Percentiles rank a stretch among this genome's conserved stretches.
Conservation (phyloP, 2,888 invertebrate species). For the Zaprionus obscuricornis region DNA sequence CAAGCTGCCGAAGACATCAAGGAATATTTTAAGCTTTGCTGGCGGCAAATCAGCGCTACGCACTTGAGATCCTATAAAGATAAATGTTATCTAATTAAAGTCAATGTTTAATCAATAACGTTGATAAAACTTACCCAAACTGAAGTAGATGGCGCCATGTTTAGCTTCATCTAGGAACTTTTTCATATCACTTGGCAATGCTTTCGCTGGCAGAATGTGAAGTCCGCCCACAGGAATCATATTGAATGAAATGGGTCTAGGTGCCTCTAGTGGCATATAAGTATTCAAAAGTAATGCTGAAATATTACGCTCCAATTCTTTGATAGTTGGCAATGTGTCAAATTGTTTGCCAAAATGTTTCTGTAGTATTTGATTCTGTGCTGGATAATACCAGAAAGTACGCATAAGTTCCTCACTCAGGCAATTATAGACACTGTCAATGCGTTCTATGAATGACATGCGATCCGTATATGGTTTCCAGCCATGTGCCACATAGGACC, state of each 20-base stretch:
- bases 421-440: conserved; percentile 83
- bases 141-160: conserved; percentile 83
- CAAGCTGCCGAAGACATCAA: conserved; percentile 79
- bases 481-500: conserved; percentile 83
- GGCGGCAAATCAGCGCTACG: conserved; percentile 79
- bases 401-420: conserved; percentile 64
- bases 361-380: conserved; percentile 64
- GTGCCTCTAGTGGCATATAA: conserved; percentile 81
- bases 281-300: conserved; percentile 83
- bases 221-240: conserved; percentile 84
- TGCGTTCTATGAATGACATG: conserved; percentile 84
- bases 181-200: conserved; percentile 70
- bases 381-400: conserved; percentile 64
- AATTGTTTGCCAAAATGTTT: conserved; percentile 61
- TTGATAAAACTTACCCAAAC: conserved; percentile 63
- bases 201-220: conserved; percentile 82
- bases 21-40: conserved; percentile 74
- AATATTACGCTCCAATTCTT: conserved; percentile 82
- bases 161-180: conserved; percentile 79
- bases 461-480: conserved; percentile 81
- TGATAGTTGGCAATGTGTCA: conserved; percentile 73
- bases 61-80: conserved; percentile 82
- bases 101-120: no score
- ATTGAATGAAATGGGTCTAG: conserved; percentile 81
- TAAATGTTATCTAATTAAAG: no score